These are phyloP conservation scores for Amphiprion percula DNA, from an alignment of 2,113 vertebrate genomes.

Conservation along the genomic window DNA sequence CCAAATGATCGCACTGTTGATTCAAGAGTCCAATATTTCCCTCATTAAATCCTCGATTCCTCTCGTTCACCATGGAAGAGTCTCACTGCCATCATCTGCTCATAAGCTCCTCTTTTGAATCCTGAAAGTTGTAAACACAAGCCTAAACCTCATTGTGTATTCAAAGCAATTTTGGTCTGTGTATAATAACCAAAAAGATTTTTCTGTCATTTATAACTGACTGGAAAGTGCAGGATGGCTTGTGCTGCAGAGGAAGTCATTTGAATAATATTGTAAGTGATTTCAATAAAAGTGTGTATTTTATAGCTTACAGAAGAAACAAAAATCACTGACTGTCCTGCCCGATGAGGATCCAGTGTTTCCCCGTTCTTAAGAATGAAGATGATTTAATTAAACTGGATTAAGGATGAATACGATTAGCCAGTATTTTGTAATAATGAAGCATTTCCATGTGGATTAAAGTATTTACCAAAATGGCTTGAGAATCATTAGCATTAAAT, in stretches of 20 bases:
- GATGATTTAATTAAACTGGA: background rate
- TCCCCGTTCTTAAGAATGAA: too few relatives aligned
- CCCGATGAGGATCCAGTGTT: background rate
- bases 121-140: constrained; percentile 4
- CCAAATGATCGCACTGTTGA: constrained; percentile 43
- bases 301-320: background rate
- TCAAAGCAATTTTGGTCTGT: constrained; percentile 12
- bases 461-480: background rate
- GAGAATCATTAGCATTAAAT: too few relatives aligned
- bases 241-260: background rate
- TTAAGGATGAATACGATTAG: background rate
- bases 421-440: background rate
- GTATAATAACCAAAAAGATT: constrained; percentile 19
- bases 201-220: constrained; percentile 20
- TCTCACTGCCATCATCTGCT: constrained; percentile 31
- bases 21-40: constrained; percentile 35
- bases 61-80: background rate
- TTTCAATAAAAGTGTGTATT: background rate
- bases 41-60: constrained; percentile 49
- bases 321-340: background rate
- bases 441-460: background rate
- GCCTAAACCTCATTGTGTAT: constrained; percentile 13
- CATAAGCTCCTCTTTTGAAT: constrained; percentile 29
- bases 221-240: background rate
- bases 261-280: constrained; percentile 1